phyloP scores from a whole-genome alignment of 1,140 invertebrate species.

The Propsilocerus akamusi region DNA sequence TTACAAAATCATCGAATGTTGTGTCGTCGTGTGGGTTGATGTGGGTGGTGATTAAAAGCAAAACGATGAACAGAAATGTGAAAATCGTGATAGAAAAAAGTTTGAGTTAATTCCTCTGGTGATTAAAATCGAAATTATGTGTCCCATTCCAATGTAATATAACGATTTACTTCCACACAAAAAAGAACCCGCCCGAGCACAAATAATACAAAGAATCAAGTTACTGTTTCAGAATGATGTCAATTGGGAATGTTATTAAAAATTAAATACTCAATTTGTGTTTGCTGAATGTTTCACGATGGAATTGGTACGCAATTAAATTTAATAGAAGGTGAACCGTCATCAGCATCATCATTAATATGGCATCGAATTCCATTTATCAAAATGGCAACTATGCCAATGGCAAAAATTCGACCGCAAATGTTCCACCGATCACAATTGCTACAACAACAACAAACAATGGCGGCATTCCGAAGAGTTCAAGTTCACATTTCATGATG shows the following conservation, averaged over 20 bases:
- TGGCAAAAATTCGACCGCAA: not conserved
- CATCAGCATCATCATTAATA: not conserved
- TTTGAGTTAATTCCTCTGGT: not conserved
- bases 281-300: too few species aligned
- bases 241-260: too few species aligned
- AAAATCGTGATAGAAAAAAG: slow-evolving; percentile 3
- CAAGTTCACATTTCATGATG: not conserved
- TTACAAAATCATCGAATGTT: not conserved
- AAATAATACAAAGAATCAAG: too few species aligned
- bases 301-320: too few species aligned
- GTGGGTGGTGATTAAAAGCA: not conserved
- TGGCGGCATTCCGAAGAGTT: not conserved
- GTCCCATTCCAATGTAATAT: too few species aligned
- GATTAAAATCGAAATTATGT: too few species aligned
- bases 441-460: not conserved
- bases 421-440: not conserved
- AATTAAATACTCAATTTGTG: too few species aligned
- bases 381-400: not conserved
- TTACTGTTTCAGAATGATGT: too few species aligned
- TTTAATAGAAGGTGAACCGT: too few species aligned
- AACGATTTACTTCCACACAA: too few species aligned
- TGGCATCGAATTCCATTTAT: slow-evolving; percentile 2
- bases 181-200: too few species aligned
- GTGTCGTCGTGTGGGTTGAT: too few species aligned
- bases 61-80: not conserved